Evolutionary conservation across 2,888 invertebrate genomes (phyloP).

Genomic region (Hedya salicella): DNA sequence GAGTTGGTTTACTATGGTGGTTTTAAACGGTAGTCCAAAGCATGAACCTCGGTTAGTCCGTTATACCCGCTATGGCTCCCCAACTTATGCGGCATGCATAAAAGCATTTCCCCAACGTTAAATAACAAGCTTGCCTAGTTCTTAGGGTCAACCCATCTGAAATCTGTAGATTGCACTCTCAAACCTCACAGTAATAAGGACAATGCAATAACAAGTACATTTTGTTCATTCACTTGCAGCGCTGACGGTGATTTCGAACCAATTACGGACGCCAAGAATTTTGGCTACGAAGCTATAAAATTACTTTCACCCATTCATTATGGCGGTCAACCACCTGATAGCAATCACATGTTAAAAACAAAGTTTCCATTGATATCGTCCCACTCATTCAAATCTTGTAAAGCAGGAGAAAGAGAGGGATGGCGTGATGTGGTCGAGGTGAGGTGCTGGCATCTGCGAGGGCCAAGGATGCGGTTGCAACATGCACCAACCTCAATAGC

Average conservation of each 20-base stretch:
- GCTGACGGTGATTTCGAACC: background rate
- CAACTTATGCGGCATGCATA: too few relatives aligned
- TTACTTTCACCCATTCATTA: constrained; percentile 28
- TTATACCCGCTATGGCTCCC: too few relatives aligned
- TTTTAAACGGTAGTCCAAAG: too few relatives aligned
- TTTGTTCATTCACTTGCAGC: background rate
- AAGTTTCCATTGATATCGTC: background rate
- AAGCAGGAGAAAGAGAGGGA: background rate
- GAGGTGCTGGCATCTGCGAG: background rate
- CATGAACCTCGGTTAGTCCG: too few relatives aligned
- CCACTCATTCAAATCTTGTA: background rate
- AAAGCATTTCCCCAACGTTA: too few relatives aligned
- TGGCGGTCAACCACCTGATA: constrained; percentile 19
- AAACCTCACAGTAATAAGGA: too few relatives aligned
- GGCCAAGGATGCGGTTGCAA: background rate
- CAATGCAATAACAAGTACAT: too few relatives aligned
- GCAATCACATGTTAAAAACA: too few relatives aligned
- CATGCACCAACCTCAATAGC: background rate
- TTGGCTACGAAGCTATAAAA: background rate
- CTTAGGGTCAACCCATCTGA: too few relatives aligned
- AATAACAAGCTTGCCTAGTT: too few relatives aligned
- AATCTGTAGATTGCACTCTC: too few relatives aligned
- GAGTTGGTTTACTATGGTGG: too few relatives aligned
- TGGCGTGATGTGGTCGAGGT: background rate
- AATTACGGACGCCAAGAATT: background rate